phyloP scores from a whole-genome alignment of 2,888 invertebrate genomes.

The Philhelius pedissequus region DNA sequence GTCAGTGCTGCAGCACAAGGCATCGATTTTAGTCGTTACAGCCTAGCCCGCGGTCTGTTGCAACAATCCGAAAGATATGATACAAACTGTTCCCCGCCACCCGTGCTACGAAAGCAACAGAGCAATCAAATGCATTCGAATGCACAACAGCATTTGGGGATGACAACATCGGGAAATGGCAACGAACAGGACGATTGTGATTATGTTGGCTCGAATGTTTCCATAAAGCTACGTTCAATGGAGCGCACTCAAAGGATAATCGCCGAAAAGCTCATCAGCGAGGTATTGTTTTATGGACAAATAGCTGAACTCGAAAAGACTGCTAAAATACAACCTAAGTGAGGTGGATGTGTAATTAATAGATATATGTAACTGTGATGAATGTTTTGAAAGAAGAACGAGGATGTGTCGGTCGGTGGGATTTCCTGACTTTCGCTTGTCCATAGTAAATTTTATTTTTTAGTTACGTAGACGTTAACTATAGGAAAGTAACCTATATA shows the following conservation, averaged over 20 bases:
- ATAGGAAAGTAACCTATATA: not conserved
- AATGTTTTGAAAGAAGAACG: not conserved
- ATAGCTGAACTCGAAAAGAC: constrained; percentile 77
- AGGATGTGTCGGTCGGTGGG: not conserved
- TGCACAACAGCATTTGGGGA: constrained; percentile 29
- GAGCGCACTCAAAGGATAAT: constrained; percentile 77
- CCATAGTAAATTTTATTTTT: not conserved
- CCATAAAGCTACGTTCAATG: constrained; percentile 76
- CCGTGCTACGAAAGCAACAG: constrained; percentile 66
- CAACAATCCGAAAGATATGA: constrained; percentile 71
- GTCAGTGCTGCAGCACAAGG: constrained; percentile 73
- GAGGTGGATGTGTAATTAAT: constrained; percentile 68
- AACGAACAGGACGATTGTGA: constrained; percentile 75
- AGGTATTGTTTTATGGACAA: constrained; percentile 77
- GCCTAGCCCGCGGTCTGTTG: constrained; percentile 72
- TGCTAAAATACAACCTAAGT: constrained; percentile 77
- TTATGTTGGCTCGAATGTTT: constrained; percentile 77
- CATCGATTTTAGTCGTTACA: constrained; percentile 74
- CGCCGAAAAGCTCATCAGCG: constrained; percentile 77
- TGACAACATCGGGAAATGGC: constrained; percentile 19
- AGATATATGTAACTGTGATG: constrained; percentile 50
- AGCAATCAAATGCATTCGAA: constrained; percentile 51
- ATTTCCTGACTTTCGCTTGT: constrained; percentile 6
- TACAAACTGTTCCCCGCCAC: constrained; percentile 71
- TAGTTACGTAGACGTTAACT: not conserved